Percentiles rank a stretch among this genome's conserved stretches.
Evolutionary conservation across 2,113 vertebrate species (phyloP).

Genomic region (Tor tambroides): DNA sequence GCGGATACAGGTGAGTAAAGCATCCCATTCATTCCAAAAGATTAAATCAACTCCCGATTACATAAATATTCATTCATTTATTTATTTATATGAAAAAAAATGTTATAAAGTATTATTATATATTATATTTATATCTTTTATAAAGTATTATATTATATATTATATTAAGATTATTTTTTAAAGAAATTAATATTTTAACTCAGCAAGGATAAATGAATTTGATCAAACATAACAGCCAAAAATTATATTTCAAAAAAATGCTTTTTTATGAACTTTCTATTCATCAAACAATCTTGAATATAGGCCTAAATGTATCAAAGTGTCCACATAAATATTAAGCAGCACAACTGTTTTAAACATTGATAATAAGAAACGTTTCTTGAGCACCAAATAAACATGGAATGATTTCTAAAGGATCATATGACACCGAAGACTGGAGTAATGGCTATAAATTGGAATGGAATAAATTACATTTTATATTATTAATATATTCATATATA

Average conservation of each 20-base stretch:
- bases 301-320: background rate
- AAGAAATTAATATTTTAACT: background rate
- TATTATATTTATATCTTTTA: no score
- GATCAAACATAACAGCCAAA: no score
- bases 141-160: background rate
- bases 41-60: background rate
- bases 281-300: background rate
- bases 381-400: background rate
- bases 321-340: background rate
- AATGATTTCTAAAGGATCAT: background rate
- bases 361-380: background rate
- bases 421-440: background rate
- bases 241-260: background rate
- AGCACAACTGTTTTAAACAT: background rate
- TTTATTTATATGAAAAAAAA: no score
- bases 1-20: slow-evolving; percentile 52
- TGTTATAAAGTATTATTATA: background rate
- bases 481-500: background rate
- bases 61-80: background rate
- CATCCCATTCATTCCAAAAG: slow-evolving; percentile 21
- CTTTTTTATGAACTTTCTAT: background rate
- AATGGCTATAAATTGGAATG: background rate
- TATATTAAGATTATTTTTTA: background rate
- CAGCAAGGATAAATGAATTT: background rate
- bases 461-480: background rate